Evolutionary conservation across 2,888 invertebrate species (phyloP).

Genomic region (Tineola bisselliella): DNA sequence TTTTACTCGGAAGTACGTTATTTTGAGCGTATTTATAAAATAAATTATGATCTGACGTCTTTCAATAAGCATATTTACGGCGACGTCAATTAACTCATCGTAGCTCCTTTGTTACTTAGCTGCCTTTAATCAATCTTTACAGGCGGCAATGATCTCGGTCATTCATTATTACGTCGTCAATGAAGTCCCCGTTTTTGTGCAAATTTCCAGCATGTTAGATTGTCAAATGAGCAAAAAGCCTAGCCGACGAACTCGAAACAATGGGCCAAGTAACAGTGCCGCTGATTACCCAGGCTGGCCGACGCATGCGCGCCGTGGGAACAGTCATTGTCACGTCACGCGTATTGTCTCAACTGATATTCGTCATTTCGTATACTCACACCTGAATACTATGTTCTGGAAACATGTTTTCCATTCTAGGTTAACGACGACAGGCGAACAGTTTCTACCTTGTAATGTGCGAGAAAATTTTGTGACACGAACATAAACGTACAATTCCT

Average conservation of each 20-base stretch:
- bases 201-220: slow-evolving; percentile 40
- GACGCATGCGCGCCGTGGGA: slow-evolving; percentile 25
- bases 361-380: slow-evolving; percentile 16
- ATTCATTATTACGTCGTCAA: slow-evolving; percentile 10
- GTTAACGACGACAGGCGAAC: slow-evolving; percentile 18
- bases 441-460: slow-evolving; percentile 11
- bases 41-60: background rate
- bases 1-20: background rate
- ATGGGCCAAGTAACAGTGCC: slow-evolving; percentile 35
- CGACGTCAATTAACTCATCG: background rate
- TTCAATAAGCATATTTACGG: background rate
- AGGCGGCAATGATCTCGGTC: slow-evolving; percentile 2
- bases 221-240: slow-evolving; percentile 41
- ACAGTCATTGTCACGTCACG: slow-evolving; percentile 9
- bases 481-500: background rate
- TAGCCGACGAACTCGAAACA: slow-evolving; percentile 31
- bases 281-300: slow-evolving; percentile 22
- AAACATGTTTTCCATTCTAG: slow-evolving; percentile 16
- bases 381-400: slow-evolving; percentile 12
- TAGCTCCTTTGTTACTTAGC: background rate
- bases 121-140: background rate
- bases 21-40: background rate
- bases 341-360: slow-evolving; percentile 9
- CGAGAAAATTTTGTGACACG: background rate
- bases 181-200: slow-evolving; percentile 22